phyloP scores from a whole-genome alignment of 64 coral and sea anemone genomes.

The Montipora efflorescens region DNA sequence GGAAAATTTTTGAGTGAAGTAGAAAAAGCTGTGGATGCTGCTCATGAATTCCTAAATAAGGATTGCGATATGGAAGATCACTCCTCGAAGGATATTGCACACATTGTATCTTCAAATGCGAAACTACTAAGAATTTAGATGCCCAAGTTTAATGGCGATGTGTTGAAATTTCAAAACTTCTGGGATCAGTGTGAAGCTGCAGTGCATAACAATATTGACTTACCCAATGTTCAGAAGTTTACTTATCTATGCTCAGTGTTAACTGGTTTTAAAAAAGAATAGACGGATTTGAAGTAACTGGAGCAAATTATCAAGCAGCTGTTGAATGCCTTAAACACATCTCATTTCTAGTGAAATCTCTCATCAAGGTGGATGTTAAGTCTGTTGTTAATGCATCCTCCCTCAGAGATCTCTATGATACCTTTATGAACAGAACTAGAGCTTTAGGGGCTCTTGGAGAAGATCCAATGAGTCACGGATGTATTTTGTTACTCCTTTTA shows the following conservation, averaged over 20 bases:
- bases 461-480: conserved; percentile 16
- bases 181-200: conserved; percentile 69
- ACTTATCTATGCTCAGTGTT: conserved; percentile 65
- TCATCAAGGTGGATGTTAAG: conserved; percentile 39
- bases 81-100: neutral
- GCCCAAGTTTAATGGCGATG: conserved; percentile 58
- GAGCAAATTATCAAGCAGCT: conserved; percentile 41
- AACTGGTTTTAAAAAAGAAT: conserved; percentile 36
- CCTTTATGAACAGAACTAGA: conserved; percentile 57
- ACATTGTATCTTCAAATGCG: conserved; percentile 23
- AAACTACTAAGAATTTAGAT: conserved; percentile 59
- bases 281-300: conserved; percentile 61
- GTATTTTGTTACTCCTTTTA: conserved; percentile 50
- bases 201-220: conserved; percentile 47
- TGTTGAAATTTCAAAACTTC: conserved; percentile 74
- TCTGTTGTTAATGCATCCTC: neutral
- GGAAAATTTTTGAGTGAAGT: conserved; percentile 21
- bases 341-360: conserved; percentile 55
- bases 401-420: conserved; percentile 56
- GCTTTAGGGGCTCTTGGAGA: conserved; percentile 60
- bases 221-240: conserved; percentile 70
- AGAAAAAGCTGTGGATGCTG: conserved; percentile 52
- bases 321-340: conserved; percentile 47
- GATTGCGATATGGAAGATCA: conserved; percentile 26
- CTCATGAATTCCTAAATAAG: conserved; percentile 38